Base-by-base conservation (phyloP, 2,113 vertebrate genomes). In the Cyrtonyx montezumae region DNA sequence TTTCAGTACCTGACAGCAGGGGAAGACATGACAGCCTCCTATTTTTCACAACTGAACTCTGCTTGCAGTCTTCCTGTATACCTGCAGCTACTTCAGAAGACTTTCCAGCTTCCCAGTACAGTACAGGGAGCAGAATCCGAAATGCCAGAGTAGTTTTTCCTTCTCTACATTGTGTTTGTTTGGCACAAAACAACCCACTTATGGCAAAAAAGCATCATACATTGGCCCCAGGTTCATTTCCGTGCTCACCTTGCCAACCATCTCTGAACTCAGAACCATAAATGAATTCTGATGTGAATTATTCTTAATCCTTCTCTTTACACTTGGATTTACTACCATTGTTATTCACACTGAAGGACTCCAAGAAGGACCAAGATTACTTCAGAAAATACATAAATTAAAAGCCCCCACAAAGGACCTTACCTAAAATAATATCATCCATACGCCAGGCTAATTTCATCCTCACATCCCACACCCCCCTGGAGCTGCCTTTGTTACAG, bases 141-240 rank as follows among this genome's bases (percentile, higher is more conserved):
- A 11, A 4, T 2, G 8, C 8, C 43, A 63, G 36, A 8, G 13
- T 26, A 21, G 11, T 12, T 43, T 5, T 32, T 15, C 22, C 26
- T 14, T 67, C 84, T 26, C 22, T 19, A 32, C 3, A 0, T 25
- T 19, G 23, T 37, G 37, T 37, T 37, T 6, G 9, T 46, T 10
- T 23, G 25, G 23, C 17, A 19, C 55, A 56, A 12, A 56, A 40
- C 25, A 61, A 42, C 12, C 58, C 28, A 34, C 9, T 67, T 66
- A 53, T 32, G 26, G 43, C 45, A 66, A 8, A 36, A 36, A 23
- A 6, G 6, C 18, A 42, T 45, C 40, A n/a, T 10, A 17, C n/a
- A 11, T 18, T 4, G 1, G 36, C 43, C 2, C 0, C 48, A 14
- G 6, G 5, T 48, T 23, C 30, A 3, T 11, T 28, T 43, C 22